Percentiles rank a stretch among this genome's conserved stretches.
These are phyloP conservation scores for Otolemur crassicaudatus DNA, from an alignment of 2,797 vertebrate genomes.

Conservation along the genomic window DNA sequence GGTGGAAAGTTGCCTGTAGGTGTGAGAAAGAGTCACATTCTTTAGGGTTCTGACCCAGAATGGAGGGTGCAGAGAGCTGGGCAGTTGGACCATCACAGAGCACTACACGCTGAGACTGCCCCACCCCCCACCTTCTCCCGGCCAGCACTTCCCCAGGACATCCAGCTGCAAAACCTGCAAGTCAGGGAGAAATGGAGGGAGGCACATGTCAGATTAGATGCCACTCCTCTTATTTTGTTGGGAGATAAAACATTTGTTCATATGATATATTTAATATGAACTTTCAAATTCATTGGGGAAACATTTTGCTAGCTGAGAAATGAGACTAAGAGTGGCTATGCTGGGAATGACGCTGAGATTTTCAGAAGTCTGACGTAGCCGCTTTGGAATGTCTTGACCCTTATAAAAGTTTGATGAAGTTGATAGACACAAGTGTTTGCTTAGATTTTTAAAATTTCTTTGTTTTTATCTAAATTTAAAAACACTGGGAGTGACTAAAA, in stretches of 20 bases:
- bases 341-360: background rate
- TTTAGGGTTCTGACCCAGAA: background rate
- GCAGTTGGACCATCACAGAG: no score
- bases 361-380: background rate
- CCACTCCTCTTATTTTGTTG: background rate
- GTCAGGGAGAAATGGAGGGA: background rate
- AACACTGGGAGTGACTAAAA: conserved; percentile 7
- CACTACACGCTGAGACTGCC: accelerated
- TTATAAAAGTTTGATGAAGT: background rate
- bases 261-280: background rate
- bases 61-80: background rate
- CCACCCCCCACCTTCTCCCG: background rate
- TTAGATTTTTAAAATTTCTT: conserved; percentile 22
- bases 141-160: background rate
- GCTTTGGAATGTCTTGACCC: background rate
- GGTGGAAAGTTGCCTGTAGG: background rate
- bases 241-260: background rate
- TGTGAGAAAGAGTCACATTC: background rate
- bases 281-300: background rate
- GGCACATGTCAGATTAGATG: background rate
- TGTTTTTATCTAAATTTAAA: conserved; percentile 50
- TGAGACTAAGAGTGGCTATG: background rate
- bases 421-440: background rate
- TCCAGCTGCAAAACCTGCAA: background rate
- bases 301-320: conserved; percentile 22